These are phyloP conservation scores for Clavelina lepadiformis DNA, from an alignment of 23 tunicate species.

Conservation along the genomic window DNA sequence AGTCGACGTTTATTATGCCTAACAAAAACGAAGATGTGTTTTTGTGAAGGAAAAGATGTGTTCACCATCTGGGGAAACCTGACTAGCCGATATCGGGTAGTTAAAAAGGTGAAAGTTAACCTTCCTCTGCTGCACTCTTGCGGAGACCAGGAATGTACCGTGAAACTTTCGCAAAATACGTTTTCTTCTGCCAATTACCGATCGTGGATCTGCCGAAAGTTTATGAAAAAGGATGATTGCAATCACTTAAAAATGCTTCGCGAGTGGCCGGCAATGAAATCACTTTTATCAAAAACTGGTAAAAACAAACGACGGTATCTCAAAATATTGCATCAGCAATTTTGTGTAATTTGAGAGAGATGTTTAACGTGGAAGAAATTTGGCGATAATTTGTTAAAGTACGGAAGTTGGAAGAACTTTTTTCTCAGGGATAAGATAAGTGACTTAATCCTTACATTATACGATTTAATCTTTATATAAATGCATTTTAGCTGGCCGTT, in stretches of 20 bases:
- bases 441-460: background rate
- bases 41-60: constrained; percentile 12
- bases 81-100: background rate
- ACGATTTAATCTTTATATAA: background rate
- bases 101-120: constrained; percentile 1
- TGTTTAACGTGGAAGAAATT: too few species aligned
- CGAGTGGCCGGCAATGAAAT: constrained; percentile 18
- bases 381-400: too few species aligned
- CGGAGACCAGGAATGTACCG: background rate
- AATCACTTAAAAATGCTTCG: constrained; percentile 2
- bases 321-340: too few species aligned
- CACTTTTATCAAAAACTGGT: background rate
- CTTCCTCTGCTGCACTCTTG: constrained; percentile 9
- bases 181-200: constrained; percentile 8
- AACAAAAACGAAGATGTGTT: too few species aligned
- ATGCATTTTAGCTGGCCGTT: constrained; percentile 9
- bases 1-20: too few species aligned
- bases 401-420: too few species aligned
- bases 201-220: constrained; percentile 18
- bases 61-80: constrained; percentile 1
- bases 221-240: constrained; percentile 6
- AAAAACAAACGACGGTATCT: too few species aligned
- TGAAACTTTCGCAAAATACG: background rate
- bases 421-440: background rate
- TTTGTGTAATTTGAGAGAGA: too few species aligned